Base-by-base conservation (phyloP, 2,888 invertebrate genomes). In the Acronicta alni region DNA sequence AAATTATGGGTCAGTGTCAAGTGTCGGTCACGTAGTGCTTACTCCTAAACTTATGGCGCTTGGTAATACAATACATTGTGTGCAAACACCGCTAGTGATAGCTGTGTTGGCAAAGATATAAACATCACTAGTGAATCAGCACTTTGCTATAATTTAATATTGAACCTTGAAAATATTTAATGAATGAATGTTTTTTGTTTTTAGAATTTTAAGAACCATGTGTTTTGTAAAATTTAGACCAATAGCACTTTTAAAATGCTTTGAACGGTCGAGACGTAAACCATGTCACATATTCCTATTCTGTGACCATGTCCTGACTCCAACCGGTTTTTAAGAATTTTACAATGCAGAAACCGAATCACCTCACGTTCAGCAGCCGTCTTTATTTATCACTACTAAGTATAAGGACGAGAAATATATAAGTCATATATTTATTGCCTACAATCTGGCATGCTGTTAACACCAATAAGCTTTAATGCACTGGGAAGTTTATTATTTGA, bases 11-110 rank as follows among this genome's bases (percentile, higher is more conserved):
- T 87, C 88, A 91, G 92, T 89, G 91, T 92, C 91, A 86, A 77
- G 85, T 92, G 83, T 83, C 91, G 81, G 83, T 89, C 90, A 91
- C 90, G 89, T 90, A 91, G 82, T 89, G 90, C 90, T 92, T 90
- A 89, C 87, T 85, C 84, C 83, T 86, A 84, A 89, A 89, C 82
- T 88, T 87, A 88, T 85, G 87, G 86, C 85, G 83, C 82, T 85
- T 81, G 81, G 89, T 84, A 89, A 91, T 86, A 86, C 82, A 86
- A 90, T 83, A 89, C 87, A 83, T 81, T 85, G 83, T 87, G 81
- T 81, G 83, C 83, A 84, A 85, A 82, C 81, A 74, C 69, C 63
- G 59, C 64, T 70, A 68, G 51, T 56, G 67, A 65, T 65, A 77
- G 49, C 58, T 67, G 44, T 65, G 71, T 79, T 71, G 58, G 74